Evolutionary conservation across 2,797 vertebrate species (phyloP).

Genomic region (Linurgus olivaceus): DNA sequence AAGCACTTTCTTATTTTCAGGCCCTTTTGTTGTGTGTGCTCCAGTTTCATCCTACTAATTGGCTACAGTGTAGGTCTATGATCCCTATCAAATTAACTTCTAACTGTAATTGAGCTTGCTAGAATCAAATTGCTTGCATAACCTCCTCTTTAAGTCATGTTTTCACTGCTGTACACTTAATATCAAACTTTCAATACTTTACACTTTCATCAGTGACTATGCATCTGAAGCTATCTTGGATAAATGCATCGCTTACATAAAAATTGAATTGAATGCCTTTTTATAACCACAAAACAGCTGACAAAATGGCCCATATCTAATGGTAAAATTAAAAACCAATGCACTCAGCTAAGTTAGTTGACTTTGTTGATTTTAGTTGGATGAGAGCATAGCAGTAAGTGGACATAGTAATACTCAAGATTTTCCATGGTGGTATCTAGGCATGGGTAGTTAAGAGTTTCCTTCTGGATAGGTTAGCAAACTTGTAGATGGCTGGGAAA

Average conservation of each 20-base stretch:
- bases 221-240: neutral
- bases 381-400: neutral
- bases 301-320: neutral
- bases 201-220: neutral
- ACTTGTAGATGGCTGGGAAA: neutral
- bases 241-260: neutral
- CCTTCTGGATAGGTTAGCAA: neutral
- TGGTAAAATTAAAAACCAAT: neutral
- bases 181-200: neutral
- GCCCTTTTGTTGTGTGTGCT: constrained; percentile 45
- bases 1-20: constrained; percentile 56
- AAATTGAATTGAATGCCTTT: neutral
- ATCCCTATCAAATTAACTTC: constrained; percentile 64
- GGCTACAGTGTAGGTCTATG: constrained; percentile 34
- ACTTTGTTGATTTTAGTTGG: neutral
- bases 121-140: neutral
- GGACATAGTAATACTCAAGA: neutral
- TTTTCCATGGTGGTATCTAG: neutral
- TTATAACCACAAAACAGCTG: neutral
- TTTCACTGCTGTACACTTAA: neutral
- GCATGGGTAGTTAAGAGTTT: neutral
- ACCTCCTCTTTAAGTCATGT: neutral
- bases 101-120: constrained; percentile 26
- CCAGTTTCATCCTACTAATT: constrained; percentile 48
- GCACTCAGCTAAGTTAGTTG: neutral